Evolutionary conservation across 1,140 invertebrate species (phyloP), one percentile per base, ranked within the genome.

Genomic region (Chionoecetes opilio): DNA sequence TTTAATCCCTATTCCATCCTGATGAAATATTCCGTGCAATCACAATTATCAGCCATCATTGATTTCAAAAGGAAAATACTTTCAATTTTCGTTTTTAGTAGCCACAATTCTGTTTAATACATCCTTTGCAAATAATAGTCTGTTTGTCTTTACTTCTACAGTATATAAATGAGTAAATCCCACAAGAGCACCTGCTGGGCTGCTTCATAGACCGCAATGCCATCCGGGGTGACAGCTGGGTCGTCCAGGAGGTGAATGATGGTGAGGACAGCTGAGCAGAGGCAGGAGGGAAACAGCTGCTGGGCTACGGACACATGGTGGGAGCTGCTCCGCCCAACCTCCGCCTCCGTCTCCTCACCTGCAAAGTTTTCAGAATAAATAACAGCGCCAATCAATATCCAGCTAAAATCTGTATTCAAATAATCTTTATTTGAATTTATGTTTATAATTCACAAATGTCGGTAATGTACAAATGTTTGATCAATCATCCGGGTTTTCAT

Each of bases 211-310:
- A 99, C 98, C 0, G 98, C 98, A 96, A 98, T 98, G 2, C 99
- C 99, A 97, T 99, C 99, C n/a, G 98, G 97, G 11, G 99, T 99
- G 11, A 99, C 99, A 34, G 99, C 99, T 11, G 99, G 98, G 97
- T 99, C 99, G 97, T 99, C 99, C 34, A 99, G 97, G 87, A 99
- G 97, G 96, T 99, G 98, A 34, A 99, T 99, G 92, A 99, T 99
- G 96, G 99, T 98, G 94, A 99, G 98, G 0, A 99, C 99, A 3
- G 99, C 99, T 8, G 99, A 99, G 97, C 99, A 99, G 31, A 99
- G 97, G 46, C 98, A 99, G 0, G 99, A 99, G 2, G 99, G 99
- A 97, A 99, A 99, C 35, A 99, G 97, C 1, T 99, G 98, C 96
- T 99, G 98, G 0, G 99, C 99, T 0, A 97, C 97, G 97, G 94